A percentile compares a stretch with the other conserved stretches of the same genome.
These are phyloP conservation scores for Trematocara zebra DNA, from an alignment of 2,113 vertebrate species.

Conservation along the genomic window DNA sequence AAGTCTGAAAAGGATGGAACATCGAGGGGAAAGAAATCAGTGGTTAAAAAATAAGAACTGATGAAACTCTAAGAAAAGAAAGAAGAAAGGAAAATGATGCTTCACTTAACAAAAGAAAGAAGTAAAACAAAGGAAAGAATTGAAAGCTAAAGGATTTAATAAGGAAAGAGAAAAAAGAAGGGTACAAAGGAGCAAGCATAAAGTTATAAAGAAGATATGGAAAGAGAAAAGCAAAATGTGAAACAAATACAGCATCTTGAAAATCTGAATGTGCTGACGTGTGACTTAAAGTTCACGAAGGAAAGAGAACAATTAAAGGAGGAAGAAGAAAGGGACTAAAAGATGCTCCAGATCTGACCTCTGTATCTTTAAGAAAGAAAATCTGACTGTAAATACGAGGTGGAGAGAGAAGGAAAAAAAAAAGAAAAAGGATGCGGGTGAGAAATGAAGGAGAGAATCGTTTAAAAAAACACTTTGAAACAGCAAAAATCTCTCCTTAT, in stretches of 20 bases:
- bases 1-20: background rate
- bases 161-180: background rate
- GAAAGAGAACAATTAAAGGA: background rate
- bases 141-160: background rate
- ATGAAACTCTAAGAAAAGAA: background rate
- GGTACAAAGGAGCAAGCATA: accelerated
- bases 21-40: background rate
- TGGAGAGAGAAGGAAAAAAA: accelerated
- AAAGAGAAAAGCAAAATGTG: background rate
- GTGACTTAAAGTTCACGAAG: background rate
- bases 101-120: background rate
- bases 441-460: background rate
- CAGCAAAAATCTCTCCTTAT: conserved; percentile 39
- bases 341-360: background rate
- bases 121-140: background rate
- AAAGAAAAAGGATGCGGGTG: background rate
- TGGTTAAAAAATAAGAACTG: background rate
- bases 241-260: background rate
- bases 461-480: conserved; percentile 5
- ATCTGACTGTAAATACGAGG: background rate
- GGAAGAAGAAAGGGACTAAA: background rate
- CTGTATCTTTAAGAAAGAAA: background rate
- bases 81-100: background rate
- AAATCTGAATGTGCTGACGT: background rate
- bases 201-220: background rate